These are phyloP conservation scores for Drosophila setosimentum DNA, from an alignment of 2,888 invertebrate species.

Conservation along the genomic window DNA sequence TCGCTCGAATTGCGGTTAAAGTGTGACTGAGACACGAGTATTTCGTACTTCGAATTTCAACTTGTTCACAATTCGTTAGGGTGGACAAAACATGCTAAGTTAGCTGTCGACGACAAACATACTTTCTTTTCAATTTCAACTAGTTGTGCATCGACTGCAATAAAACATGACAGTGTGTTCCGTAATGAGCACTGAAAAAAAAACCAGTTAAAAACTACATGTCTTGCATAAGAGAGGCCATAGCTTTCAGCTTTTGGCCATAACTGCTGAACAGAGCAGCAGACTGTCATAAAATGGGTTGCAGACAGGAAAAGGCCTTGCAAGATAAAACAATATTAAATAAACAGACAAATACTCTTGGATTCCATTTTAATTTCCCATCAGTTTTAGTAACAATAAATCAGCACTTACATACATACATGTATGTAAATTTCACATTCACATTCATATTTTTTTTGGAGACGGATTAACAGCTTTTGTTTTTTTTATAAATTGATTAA, in stretches of 20 bases:
- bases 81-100: constrained; percentile 26
- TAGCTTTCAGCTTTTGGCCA: constrained; percentile 35
- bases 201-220: constrained; percentile 67
- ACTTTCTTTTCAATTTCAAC: constrained; percentile 77
- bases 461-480: background rate
- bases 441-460: background rate
- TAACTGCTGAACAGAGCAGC: constrained; percentile 19
- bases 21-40: constrained; percentile 27
- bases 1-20: constrained; percentile 11
- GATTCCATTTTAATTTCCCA: background rate
- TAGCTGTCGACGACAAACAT: constrained; percentile 20
- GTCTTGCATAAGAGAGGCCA: constrained; percentile 48
- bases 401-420: background rate
- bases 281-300: constrained; percentile 22
- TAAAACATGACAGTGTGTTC: constrained; percentile 22
- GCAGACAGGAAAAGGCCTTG: background rate
- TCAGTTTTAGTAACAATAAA: background rate
- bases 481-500: background rate
- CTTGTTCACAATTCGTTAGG: constrained; percentile 60
- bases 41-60: constrained; percentile 15
- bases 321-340: background rate
- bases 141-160: constrained; percentile 42
- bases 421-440: background rate
- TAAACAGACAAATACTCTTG: background rate
- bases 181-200: constrained; percentile 29